Percentiles rank a stretch among this genome's conserved stretches.
Evolutionary conservation across 2,797 vertebrate genomes (phyloP).

Genomic region (Channallabes apus): DNA sequence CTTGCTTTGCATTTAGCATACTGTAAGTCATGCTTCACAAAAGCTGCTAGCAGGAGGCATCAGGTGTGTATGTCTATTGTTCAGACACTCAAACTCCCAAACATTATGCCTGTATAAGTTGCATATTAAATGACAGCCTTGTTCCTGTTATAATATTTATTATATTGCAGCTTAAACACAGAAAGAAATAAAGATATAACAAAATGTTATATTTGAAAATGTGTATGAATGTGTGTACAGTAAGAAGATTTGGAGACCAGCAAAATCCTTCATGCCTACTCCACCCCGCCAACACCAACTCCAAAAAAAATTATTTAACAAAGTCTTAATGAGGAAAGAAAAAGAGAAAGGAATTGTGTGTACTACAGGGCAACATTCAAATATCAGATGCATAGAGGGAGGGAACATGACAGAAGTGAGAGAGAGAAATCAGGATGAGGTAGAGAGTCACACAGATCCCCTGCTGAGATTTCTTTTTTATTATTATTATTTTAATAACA

Average conservation of each 20-base stretch:
- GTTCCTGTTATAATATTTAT: background rate
- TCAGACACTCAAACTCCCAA: slow-evolving; percentile 13
- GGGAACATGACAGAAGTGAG: background rate
- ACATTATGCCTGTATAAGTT: slow-evolving; percentile 6
- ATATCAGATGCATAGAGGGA: background rate
- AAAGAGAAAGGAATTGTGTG: background rate
- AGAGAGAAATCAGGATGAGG: background rate
- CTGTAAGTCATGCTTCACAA: slow-evolving; percentile 14
- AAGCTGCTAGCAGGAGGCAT: slow-evolving; percentile 2
- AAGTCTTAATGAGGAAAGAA: slow-evolving; percentile 20
- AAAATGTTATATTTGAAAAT: slow-evolving; percentile 12
- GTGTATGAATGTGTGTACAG: background rate
- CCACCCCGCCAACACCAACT: background rate
- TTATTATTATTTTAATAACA: slow-evolving; percentile 35
- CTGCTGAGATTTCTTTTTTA: slow-evolving; percentile 24
- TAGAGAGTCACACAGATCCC: slow-evolving; percentile 18
- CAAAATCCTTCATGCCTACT: background rate
- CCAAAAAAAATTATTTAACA: too few species aligned
- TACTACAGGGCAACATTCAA: background rate
- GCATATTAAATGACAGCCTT: background rate
- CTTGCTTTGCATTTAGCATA: slow-evolving; percentile 28
- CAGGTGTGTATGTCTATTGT: slow-evolving; percentile 14
- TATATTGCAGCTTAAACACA: background rate
- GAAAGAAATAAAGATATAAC: background rate
- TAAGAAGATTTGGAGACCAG: background rate